Conservation (phyloP, 2,113 vertebrate species). For the Morphnarchus princeps region DNA sequence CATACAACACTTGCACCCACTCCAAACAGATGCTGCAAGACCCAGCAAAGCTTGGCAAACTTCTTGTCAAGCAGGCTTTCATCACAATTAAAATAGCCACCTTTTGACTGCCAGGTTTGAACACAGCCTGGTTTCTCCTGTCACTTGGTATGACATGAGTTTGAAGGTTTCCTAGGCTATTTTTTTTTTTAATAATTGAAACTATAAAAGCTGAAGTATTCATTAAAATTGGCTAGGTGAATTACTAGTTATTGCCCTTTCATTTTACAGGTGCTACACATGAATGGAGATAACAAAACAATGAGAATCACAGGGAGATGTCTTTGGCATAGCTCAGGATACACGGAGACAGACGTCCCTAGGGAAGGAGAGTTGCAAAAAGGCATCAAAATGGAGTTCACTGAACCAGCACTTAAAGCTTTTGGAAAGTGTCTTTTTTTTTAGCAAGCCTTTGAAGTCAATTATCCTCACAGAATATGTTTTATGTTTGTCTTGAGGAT, state of each 20-base stretch:
- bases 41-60: background rate
- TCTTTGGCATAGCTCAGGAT: background rate
- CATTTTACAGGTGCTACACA: background rate
- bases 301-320: background rate
- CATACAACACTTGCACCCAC: background rate
- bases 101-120: background rate
- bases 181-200: background rate
- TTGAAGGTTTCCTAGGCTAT: background rate
- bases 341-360: background rate
- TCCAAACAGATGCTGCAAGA: background rate
- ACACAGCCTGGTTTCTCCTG: background rate
- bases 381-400: constrained; percentile 28
- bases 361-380: constrained; percentile 29
- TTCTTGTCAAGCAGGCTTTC: background rate
- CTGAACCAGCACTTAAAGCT: background rate
- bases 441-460: constrained; percentile 28
- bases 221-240: background rate
- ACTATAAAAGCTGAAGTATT: background rate
- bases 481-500: constrained; percentile 9
- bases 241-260: background rate
- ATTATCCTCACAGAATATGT: background rate
- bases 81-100: background rate
- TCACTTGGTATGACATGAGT: background rate
- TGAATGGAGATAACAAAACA: background rate
- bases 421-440: background rate